Evolutionary conservation across 2,888 invertebrate species (phyloP).

Genomic region (Corythucha ciliata): DNA sequence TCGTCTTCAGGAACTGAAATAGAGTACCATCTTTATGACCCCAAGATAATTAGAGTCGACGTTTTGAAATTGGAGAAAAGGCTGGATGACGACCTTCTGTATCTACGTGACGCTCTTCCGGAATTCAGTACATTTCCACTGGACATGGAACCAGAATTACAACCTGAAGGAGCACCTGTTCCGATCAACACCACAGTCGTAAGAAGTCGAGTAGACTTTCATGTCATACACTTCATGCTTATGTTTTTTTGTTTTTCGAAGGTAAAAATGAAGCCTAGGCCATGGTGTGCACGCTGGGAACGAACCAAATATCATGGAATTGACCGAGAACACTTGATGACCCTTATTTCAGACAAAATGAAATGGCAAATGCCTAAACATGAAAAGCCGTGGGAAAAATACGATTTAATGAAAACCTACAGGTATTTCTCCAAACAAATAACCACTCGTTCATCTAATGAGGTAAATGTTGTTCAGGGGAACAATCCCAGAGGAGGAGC

Average conservation of each 20-base stretch:
- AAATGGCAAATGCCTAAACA: slow-evolving; percentile 40
- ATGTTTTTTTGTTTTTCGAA: slow-evolving; percentile 37
- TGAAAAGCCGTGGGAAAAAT: slow-evolving; percentile 74
- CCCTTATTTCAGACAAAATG: slow-evolving; percentile 45
- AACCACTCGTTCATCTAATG: too few species aligned
- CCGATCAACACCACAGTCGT: slow-evolving; percentile 69
- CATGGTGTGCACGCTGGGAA: slow-evolving; percentile 91
- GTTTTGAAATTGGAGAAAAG: slow-evolving; percentile 86
- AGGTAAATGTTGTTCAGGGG: slow-evolving; percentile 49
- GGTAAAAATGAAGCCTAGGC: slow-evolving; percentile 65
- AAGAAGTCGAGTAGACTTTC: slow-evolving; percentile 4
- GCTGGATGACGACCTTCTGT: slow-evolving; percentile 77
- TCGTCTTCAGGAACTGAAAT: slow-evolving; percentile 49
- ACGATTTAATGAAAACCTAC: slow-evolving; percentile 89
- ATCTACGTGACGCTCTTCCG: slow-evolving; percentile 79
- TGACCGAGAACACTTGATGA: slow-evolving; percentile 48
- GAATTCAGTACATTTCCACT: slow-evolving; percentile 88
- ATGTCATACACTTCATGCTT: too few species aligned
- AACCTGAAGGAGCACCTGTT: slow-evolving; percentile 65
- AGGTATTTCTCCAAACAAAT: slow-evolving; percentile 46
- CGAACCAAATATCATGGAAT: slow-evolving; percentile 65
- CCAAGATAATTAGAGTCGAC: slow-evolving; percentile 79
- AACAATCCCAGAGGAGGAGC: slow-evolving; percentile 82
- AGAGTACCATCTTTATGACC: slow-evolving; percentile 84
- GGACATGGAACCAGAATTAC: slow-evolving; percentile 77